Evolutionary conservation across 1,140 invertebrate species (phyloP).

Genomic region (Sminthurides bifidus): DNA sequence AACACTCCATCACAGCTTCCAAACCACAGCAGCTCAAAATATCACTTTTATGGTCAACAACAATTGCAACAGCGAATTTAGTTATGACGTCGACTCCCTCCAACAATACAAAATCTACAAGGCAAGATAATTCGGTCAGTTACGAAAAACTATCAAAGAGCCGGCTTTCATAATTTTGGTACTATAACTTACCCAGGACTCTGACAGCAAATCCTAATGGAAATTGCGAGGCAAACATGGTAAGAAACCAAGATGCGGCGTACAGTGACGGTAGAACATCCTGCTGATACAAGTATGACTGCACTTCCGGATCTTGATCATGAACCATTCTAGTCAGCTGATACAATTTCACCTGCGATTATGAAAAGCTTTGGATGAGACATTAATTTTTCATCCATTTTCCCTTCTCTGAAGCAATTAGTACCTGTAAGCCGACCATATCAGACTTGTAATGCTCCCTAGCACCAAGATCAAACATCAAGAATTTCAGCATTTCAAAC

Average conservation of each 20-base stretch:
- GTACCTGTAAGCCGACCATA: slow-evolving; percentile 76
- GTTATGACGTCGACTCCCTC: slow-evolving; percentile 82
- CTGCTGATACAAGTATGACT: slow-evolving; percentile 62
- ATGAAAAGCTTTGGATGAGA: neutral
- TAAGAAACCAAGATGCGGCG: slow-evolving; percentile 90
- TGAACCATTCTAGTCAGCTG: slow-evolving; percentile 83
- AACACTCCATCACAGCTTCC: slow-evolving; percentile 83
- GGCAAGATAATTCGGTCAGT: slow-evolving; percentile 27
- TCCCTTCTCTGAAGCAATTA: neutral
- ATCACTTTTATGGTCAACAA: slow-evolving; percentile 71
- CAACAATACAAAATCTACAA: slow-evolving; percentile 74
- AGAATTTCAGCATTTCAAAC: slow-evolving; percentile 70
- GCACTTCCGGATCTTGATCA: slow-evolving; percentile 60
- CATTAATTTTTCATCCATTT: neutral
- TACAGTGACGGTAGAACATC: slow-evolving; percentile 87
- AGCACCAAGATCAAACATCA: slow-evolving; percentile 80
- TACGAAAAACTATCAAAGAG: slow-evolving; percentile 2
- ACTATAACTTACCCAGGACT: slow-evolving; percentile 74
- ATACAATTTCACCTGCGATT: slow-evolving; percentile 60
- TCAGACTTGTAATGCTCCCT: slow-evolving; percentile 81
- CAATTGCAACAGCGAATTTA: slow-evolving; percentile 69
- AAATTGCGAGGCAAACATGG: slow-evolving; percentile 90
- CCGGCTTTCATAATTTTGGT: neutral
- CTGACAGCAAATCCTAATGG: slow-evolving; percentile 87
- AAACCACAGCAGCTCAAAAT: slow-evolving; percentile 74